A percentile compares a stretch with the other conserved stretches of the same genome.
Evolutionary conservation across 2,113 vertebrate species (phyloP).

Genomic region (Chunga burmeisteri): DNA sequence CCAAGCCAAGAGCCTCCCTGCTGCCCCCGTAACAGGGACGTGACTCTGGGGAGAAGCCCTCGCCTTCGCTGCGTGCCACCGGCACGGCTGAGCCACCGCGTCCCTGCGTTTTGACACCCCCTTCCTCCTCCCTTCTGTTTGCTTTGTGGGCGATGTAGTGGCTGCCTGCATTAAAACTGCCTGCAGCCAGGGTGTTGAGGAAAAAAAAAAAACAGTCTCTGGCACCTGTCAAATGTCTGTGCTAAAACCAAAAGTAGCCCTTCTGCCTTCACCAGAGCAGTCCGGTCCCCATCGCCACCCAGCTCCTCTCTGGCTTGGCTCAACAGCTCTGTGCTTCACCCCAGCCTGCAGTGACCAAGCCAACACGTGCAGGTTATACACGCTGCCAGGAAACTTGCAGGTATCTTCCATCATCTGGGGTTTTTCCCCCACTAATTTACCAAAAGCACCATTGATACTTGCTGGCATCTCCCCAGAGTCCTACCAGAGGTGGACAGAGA

Average conservation of each 20-base stretch:
- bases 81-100: background rate
- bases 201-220: background rate
- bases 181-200: background rate
- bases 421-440: background rate
- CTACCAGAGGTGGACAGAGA: background rate
- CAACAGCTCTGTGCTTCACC: background rate
- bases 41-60: background rate
- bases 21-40: background rate
- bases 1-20: background rate
- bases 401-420: background rate
- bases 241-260: background rate
- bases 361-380: background rate
- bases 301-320: background rate
- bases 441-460: background rate
- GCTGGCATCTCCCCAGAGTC: background rate
- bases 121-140: background rate
- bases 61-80: background rate
- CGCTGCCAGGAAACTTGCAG: background rate
- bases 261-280: background rate
- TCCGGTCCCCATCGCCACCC: fast-evolving
- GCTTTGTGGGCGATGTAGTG: background rate
- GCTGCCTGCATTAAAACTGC: background rate
- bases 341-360: background rate
- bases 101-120: background rate
- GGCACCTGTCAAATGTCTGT: background rate